Percentiles rank a stretch among this genome's conserved stretches.
phyloP scores from a whole-genome alignment of 2,113 vertebrate genomes.

The Thalassarche chlororhynchos region DNA sequence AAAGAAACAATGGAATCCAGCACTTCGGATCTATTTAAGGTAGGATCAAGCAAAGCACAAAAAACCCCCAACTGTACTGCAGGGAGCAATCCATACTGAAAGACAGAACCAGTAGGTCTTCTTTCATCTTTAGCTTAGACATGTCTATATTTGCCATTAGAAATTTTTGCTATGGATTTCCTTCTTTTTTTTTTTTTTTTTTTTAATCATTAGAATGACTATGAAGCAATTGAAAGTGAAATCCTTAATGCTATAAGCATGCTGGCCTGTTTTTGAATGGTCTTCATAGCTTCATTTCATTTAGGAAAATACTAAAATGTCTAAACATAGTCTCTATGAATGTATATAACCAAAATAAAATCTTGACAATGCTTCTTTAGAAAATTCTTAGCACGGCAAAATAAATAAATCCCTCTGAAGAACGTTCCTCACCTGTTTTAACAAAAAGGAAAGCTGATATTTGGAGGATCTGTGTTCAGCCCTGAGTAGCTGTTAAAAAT shows the following conservation, averaged over 20 bases:
- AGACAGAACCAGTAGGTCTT: not conserved
- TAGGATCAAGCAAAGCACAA: not conserved
- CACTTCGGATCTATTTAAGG: not conserved
- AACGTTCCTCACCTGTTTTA: not conserved
- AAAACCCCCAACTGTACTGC: not conserved
- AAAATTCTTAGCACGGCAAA: not conserved
- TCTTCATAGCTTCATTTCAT: not conserved
- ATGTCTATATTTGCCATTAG: not conserved
- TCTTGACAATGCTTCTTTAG: not conserved
- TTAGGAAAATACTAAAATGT: not conserved
- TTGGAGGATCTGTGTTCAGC: not conserved
- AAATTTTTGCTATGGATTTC: not conserved
- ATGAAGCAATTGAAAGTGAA: not conserved
- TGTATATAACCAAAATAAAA: not conserved
- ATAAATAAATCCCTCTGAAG: not conserved
- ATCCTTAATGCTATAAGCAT: not conserved
- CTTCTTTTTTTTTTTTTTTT: not conserved
- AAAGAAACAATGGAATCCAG: not conserved
- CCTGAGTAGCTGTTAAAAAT: not conserved
- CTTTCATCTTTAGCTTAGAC: not conserved
- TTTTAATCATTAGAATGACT: not conserved
- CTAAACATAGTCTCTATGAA: not conserved
- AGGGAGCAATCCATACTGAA: not conserved
- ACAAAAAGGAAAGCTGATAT: constrained; percentile 34
- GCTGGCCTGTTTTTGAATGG: not conserved